Conservation (phyloP, 2,797 vertebrate genomes). For the Cirrhinus molitorella region DNA sequence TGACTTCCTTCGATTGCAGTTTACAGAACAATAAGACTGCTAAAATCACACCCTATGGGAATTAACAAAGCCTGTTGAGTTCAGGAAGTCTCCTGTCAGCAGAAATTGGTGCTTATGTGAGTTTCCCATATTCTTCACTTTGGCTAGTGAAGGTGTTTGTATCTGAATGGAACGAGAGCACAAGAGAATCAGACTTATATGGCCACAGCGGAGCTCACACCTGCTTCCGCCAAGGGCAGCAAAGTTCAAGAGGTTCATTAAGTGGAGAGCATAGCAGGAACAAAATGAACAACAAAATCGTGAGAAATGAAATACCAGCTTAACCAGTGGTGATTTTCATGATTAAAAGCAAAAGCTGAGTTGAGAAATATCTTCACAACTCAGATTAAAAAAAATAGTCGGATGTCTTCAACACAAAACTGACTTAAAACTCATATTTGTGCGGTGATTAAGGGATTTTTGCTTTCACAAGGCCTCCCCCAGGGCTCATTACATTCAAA, state of each 20-base stretch:
- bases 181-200: conserved; percentile 51
- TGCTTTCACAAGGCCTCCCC: conserved; percentile 73
- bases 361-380: background rate
- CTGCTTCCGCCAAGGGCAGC: conserved; percentile 56
- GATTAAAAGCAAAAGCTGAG: background rate
- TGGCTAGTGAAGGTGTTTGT: conserved; percentile 45
- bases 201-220: conserved; percentile 51
- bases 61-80: conserved; percentile 11
- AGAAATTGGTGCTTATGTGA: conserved; percentile 29
- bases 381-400: background rate
- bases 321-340: background rate
- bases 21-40: conserved; percentile 8
- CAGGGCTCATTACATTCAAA: conserved; percentile 68
- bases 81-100: conserved; percentile 30
- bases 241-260: conserved; percentile 58
- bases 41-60: background rate
- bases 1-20: background rate
- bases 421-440: conserved; percentile 35
- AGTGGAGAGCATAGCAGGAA: conserved; percentile 44
- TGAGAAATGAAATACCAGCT: background rate
- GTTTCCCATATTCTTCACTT: conserved; percentile 41
- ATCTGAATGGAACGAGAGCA: conserved; percentile 52
- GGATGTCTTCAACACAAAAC: conserved; percentile 16
- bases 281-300: conserved; percentile 43
- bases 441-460: conserved; percentile 59